phyloP scores from a whole-genome alignment of 2,113 vertebrate genomes.

The Anseranas semipalmata region DNA sequence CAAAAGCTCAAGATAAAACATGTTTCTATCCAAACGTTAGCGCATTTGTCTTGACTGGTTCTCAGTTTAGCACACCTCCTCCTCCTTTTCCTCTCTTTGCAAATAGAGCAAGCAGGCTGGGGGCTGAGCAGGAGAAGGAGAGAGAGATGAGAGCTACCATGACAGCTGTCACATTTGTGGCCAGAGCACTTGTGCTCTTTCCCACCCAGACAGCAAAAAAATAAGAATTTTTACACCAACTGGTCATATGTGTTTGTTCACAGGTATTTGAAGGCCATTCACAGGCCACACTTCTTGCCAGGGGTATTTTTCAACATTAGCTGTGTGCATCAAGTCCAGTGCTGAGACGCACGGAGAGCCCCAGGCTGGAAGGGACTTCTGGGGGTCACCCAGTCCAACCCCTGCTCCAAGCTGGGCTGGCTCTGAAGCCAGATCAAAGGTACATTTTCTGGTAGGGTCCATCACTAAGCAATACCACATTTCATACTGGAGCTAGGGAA shows the following conservation, averaged over 20 bases:
- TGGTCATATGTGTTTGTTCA: rapidly evolving
- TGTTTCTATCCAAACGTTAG: not conserved
- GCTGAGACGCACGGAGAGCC: not conserved
- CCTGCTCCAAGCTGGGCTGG: not conserved
- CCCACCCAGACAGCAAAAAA: too few species aligned
- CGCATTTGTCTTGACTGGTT: not conserved
- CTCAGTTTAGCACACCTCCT: conserved; percentile 15
- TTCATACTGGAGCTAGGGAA: not conserved
- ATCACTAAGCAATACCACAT: not conserved
- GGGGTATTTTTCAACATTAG: rapidly evolving
- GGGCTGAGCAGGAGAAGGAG: not conserved
- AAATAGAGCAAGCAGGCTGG: not conserved
- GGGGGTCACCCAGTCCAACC: rapidly evolving
- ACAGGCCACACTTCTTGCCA: not conserved
- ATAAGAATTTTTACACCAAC: not conserved
- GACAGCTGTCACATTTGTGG: not conserved
- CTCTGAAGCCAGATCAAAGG: not conserved
- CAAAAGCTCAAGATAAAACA: not conserved
- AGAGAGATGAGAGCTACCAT: not conserved
- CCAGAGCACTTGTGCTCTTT: not conserved
- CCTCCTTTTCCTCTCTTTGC: not conserved
- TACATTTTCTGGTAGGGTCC: not conserved
- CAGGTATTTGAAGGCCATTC: not conserved
- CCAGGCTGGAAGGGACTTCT: not conserved
- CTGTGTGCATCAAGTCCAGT: not conserved